Percentiles rank a stretch among this genome's conserved stretches.
Conservation (phyloP, 2,113 vertebrate genomes). For the Pan paniscus region DNA sequence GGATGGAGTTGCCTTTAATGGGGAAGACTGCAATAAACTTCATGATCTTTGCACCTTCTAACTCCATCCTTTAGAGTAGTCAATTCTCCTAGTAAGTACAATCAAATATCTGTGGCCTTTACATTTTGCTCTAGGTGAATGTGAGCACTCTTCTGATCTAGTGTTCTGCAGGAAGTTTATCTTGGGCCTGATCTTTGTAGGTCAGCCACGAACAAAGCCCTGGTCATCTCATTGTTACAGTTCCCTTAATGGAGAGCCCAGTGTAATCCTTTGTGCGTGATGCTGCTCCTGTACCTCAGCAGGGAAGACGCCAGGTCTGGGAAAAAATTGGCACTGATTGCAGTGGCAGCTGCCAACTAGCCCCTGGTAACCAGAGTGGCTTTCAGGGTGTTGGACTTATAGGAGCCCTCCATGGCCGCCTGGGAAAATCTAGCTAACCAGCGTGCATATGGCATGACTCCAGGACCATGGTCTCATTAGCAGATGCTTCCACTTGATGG, state of each 20-base stretch:
- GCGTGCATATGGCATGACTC: background rate
- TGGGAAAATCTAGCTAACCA: background rate
- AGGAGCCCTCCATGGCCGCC: background rate
- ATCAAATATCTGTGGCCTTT: background rate
- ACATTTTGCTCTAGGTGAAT: fast-evolving
- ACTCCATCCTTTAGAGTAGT: background rate
- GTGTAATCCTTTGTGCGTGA: fast-evolving
- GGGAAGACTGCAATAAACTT: background rate
- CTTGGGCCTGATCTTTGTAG: background rate
- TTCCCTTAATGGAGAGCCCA: background rate
- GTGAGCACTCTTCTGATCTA: background rate
- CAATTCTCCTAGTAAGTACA: fast-evolving
- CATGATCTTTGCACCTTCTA: fast-evolving
- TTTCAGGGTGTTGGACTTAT: background rate
- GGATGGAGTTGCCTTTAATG: background rate
- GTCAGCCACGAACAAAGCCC: fast-evolving
- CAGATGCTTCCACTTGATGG: background rate
- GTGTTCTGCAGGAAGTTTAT: background rate
- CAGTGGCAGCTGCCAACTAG: background rate
- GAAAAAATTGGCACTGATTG: background rate
- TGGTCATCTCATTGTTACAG: background rate
- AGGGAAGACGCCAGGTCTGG: background rate
- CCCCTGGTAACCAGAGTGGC: background rate
- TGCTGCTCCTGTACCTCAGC: background rate
- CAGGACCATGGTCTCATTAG: background rate